Percentiles rank a stretch among this genome's conserved stretches.
Conservation (phyloP, 2,888 invertebrate species). For the Lymantria dispar region DNA sequence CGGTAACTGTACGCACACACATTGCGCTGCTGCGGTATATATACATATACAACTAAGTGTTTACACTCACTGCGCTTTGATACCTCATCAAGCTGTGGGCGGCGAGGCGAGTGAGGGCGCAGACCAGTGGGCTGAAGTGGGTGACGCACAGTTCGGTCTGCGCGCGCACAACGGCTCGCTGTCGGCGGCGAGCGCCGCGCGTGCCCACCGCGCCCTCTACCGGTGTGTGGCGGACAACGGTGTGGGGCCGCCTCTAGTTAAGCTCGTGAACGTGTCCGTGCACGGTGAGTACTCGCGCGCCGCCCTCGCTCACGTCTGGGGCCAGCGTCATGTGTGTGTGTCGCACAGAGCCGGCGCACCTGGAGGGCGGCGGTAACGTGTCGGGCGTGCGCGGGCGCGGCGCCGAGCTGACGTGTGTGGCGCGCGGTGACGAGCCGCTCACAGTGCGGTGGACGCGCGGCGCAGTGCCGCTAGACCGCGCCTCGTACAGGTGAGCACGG, state of each 20-base stretch:
- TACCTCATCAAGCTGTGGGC: constrained; percentile 1
- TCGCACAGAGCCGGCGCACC: constrained; percentile 86
- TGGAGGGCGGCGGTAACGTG: constrained; percentile 76
- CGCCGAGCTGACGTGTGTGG: constrained; percentile 86
- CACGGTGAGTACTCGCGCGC: constrained; percentile 83
- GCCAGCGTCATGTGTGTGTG: background rate
- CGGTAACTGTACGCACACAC: constrained; percentile 40
- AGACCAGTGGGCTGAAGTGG: constrained; percentile 43
- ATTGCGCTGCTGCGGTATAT: background rate
- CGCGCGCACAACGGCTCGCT: constrained; percentile 79
- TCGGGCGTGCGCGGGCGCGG: constrained; percentile 83
- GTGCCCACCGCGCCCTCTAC: constrained; percentile 89
- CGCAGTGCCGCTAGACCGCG: constrained; percentile 84
- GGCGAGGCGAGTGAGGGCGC: constrained; percentile 30
- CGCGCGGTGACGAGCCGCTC: constrained; percentile 91
- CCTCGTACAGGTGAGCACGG: constrained; percentile 73
- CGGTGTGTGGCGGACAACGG: constrained; percentile 92
- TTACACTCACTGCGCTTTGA: too few relatives aligned
- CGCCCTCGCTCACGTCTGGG: background rate
- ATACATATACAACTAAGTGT: background rate
- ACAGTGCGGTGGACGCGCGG: constrained; percentile 89
- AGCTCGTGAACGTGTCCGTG: constrained; percentile 89
- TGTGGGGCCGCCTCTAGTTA: constrained; percentile 90
- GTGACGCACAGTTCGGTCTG: constrained; percentile 9
- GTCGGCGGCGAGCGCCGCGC: constrained; percentile 84